These are phyloP conservation scores for Diploptera punctata DNA, from an alignment of 2,888 invertebrate genomes.

Conservation along the genomic window DNA sequence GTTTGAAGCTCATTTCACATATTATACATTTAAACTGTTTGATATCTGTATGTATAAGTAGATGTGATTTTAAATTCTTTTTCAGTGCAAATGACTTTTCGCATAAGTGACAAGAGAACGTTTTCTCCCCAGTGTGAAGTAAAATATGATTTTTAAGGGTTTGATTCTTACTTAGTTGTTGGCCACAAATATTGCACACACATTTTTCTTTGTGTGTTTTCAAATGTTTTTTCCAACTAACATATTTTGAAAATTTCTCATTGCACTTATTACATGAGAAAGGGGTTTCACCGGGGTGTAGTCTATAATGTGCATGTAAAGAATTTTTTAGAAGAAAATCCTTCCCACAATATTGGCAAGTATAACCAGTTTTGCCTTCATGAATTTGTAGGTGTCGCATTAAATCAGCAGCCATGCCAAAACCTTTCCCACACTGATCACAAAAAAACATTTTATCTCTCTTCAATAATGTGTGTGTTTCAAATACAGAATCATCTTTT, in stretches of 20 bases:
- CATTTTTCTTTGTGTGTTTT: not conserved
- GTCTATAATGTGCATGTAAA: no score
- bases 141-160: not conserved
- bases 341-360: no score
- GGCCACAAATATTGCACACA: not conserved
- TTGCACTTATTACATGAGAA: no score
- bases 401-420: not conserved
- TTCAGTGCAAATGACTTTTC: constrained; percentile 36
- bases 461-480: not conserved
- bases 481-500: no score
- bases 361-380: no score
- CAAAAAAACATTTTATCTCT: not conserved
- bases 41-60: no score
- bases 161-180: not conserved
- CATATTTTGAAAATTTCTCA: no score
- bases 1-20: no score
- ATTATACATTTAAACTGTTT: no score
- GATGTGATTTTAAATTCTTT: constrained; percentile 37
- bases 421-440: not conserved
- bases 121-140: constrained; percentile 42
- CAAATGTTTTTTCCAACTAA: no score
- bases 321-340: no score
- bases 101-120: constrained; percentile 35
- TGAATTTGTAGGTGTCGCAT: not conserved
- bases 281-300: no score